Evolutionary conservation across 2,888 invertebrate species (phyloP).

Genomic region (Trichogramma dendrolimi): DNA sequence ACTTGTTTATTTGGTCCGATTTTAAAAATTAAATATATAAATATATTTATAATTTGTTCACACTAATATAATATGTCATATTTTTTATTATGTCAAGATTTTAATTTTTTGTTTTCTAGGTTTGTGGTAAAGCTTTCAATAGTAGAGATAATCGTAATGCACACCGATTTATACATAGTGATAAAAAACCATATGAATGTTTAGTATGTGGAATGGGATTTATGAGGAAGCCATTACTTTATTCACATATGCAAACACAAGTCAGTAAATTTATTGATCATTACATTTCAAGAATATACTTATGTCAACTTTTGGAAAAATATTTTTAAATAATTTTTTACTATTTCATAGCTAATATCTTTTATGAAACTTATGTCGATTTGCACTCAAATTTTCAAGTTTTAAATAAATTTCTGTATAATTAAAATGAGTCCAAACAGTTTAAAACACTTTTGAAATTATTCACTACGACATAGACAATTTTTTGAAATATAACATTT

Average conservation of each 20-base stretch:
- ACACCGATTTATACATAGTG: constrained; percentile 79
- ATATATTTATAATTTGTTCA: neutral
- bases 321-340: constrained; percentile 9
- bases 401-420: too few species aligned
- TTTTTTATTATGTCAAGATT: neutral
- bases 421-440: too few species aligned
- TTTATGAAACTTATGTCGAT: too few species aligned
- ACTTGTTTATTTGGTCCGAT: neutral
- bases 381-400: too few species aligned
- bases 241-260: constrained; percentile 70
- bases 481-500: too few species aligned
- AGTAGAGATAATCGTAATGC: constrained; percentile 81
- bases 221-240: constrained; percentile 76
- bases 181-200: constrained; percentile 84
- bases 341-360: neutral
- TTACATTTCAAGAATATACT: neutral
- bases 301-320: neutral
- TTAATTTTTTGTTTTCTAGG: constrained; percentile 47
- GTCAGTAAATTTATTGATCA: constrained; percentile 41
- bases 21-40: neutral
- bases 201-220: constrained; percentile 75
- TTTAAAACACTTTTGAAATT: neutral
- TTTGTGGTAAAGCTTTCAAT: constrained; percentile 80
- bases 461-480: too few species aligned
- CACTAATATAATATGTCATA: neutral